A percentile compares a stretch with the other conserved stretches of the same genome.
Conservation (phyloP, 2,113 vertebrate species). For the Noctilio leporinus region DNA sequence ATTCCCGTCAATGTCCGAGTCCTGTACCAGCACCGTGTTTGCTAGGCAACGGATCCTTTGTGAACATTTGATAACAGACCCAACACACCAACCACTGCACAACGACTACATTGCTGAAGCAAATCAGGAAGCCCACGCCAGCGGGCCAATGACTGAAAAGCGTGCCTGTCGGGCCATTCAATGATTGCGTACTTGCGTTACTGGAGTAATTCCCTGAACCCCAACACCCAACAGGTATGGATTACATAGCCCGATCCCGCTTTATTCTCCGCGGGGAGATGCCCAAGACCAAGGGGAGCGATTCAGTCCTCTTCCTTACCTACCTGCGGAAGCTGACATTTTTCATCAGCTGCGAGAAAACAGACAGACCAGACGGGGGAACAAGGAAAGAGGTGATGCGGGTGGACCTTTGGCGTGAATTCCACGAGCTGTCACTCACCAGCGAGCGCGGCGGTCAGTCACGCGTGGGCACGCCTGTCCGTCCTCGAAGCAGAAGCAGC, state of each 20-base stretch:
- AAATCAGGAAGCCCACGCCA: background rate
- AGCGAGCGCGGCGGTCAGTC: too few species aligned
- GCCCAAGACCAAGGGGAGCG: background rate
- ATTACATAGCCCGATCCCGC: too few species aligned
- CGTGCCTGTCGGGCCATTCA: background rate
- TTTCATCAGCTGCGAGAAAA: background rate
- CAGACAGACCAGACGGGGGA: background rate
- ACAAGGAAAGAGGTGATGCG: background rate
- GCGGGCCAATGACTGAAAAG: background rate
- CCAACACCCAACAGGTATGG: background rate
- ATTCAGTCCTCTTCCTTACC: background rate
- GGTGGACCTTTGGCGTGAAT: background rate
- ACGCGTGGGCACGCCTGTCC: too few species aligned
- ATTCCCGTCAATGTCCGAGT: background rate
- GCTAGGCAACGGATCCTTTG: background rate
- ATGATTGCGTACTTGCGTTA: background rate
- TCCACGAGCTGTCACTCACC: background rate
- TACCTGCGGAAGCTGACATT: background rate
- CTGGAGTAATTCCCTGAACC: background rate
- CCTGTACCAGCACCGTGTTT: rapidly evolving
- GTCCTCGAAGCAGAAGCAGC: too few species aligned
- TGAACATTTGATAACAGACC: background rate
- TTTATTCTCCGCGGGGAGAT: rapidly evolving
- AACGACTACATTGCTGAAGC: background rate
- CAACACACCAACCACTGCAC: background rate